A percentile compares a stretch with the other conserved stretches of the same genome.
Conservation (phyloP, 2,888 invertebrate genomes). For the Tenthredo notha region DNA sequence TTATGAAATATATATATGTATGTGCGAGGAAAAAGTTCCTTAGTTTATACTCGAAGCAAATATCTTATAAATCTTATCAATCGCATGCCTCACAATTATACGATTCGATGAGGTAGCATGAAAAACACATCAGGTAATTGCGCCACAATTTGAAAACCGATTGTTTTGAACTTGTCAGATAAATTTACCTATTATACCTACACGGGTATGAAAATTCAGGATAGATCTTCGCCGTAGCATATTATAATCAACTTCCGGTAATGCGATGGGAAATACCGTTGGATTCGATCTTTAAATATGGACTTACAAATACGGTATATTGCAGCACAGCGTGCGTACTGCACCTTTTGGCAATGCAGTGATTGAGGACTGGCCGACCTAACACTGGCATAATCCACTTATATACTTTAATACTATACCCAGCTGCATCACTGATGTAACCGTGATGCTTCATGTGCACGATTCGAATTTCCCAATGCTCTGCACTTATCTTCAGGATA, state of each 20-base stretch:
- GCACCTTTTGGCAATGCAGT: slow-evolving; percentile 7
- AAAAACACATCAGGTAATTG: not conserved
- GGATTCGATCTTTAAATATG: not conserved
- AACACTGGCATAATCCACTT: slow-evolving; percentile 45
- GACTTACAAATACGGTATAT: not conserved
- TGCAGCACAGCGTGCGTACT: not conserved
- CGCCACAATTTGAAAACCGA: slow-evolving; percentile 14
- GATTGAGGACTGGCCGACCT: slow-evolving; percentile 36
- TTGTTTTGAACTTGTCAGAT: slow-evolving; percentile 18
- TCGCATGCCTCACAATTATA: not conserved
- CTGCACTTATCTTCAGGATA: not conserved
- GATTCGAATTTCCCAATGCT: slow-evolving; percentile 7
- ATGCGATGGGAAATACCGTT: not conserved
- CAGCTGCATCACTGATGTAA: slow-evolving; percentile 14
- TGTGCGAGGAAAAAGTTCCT: not conserved
- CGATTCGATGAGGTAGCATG: not conserved
- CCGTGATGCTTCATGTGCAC: not conserved
- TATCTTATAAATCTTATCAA: not conserved
- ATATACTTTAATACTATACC: slow-evolving; percentile 1
- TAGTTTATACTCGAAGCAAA: not conserved
- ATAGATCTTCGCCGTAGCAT: not conserved
- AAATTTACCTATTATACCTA: not conserved
- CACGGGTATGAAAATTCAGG: not conserved
- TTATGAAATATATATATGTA: not conserved
- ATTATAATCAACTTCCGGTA: not conserved